Evolutionary conservation across 1,140 invertebrate genomes (phyloP), one percentile per base, ranked within the genome.

Genomic region (Holotrichia oblita): DNA sequence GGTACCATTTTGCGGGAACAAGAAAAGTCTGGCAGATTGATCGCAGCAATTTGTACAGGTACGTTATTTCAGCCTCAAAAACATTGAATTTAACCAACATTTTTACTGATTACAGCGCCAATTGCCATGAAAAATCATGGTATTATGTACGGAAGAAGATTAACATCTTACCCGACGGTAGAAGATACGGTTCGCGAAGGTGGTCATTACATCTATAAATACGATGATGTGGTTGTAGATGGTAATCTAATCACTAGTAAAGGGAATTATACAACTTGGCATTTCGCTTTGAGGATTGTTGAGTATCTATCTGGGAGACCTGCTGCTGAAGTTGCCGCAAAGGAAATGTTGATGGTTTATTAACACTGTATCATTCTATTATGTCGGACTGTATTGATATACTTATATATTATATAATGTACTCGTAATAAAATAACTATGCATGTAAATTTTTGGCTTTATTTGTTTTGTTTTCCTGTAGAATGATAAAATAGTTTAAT

Each of bases 161-260:
- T 81, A 7, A 81, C 80, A 2, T 81, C 80, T 8, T 81, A 81
- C 75, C 80, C 80, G 6, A 7, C 14, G 20, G 80, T 77, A 40
- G 80, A 81, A 48, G 55, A 61, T 40, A 73, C 22, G 41, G 80
- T 81, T 8, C 78, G 80, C 17, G 64, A 79, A 75, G 80, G 80
- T n/a, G 80, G 79, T 42, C 79, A 81, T 17, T 81, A 81, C 75
- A 76, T 81, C 40, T 81, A 81, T 76, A 81, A 81, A 69, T 79
- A 81, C 55, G 80, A 81, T 59, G 78, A 81, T 44, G 80, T 81
- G 6, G 80, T 81, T 24, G 77, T 42, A 55, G 80, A 81, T 76
- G 78, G 80, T 24, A 81, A 81, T 76, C 61, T 81, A 3, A 81
- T 81, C 27, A 79, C 78, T 8, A 79, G 78, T 34, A 59, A 76